Conservation (phyloP, 2,113 vertebrate genomes). For the Alethe castanea region DNA sequence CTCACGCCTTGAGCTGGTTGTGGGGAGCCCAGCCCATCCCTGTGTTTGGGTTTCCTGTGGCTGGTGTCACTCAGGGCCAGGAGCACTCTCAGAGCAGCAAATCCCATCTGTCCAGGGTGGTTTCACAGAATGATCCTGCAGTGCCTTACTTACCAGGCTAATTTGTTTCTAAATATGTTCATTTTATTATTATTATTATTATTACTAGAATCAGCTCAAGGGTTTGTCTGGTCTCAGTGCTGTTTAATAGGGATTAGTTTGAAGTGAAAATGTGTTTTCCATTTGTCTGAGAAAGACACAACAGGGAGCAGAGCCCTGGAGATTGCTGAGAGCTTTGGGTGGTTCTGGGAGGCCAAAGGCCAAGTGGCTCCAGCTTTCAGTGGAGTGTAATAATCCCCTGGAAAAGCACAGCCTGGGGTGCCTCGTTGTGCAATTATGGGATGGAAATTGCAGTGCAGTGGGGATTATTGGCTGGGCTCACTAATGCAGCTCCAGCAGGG, state of each 20-base stretch:
- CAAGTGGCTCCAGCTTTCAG: background rate
- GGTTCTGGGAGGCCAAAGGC: slow-evolving; percentile 53
- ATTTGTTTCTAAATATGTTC: slow-evolving; percentile 35
- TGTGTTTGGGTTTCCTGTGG: background rate
- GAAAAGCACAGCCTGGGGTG: slow-evolving; percentile 1
- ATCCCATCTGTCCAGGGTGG: background rate
- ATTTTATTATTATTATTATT: background rate
- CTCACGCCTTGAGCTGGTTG: background rate
- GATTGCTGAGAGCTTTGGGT: slow-evolving; percentile 33
- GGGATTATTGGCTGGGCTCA: background rate
- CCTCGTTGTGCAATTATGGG: background rate
- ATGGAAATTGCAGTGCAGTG: background rate
- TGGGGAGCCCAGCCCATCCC: background rate
- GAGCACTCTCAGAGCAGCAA: background rate
- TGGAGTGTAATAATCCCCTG: slow-evolving; percentile 19
- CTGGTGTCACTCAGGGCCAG: background rate
- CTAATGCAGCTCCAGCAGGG: background rate
- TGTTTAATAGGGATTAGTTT: background rate
- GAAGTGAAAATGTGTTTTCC: slow-evolving; percentile 30
- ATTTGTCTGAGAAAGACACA: slow-evolving; percentile 46
- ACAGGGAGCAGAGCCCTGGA: slow-evolving; percentile 37
- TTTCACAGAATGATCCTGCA: background rate
- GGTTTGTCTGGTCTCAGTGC: background rate
- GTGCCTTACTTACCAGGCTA: slow-evolving; percentile 9
- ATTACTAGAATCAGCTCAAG: slow-evolving; percentile 9